These are phyloP conservation scores for Poeciliopsis paucimaculata DNA, from an alignment of 2,797 vertebrate genomes.

Conservation along the genomic window DNA sequence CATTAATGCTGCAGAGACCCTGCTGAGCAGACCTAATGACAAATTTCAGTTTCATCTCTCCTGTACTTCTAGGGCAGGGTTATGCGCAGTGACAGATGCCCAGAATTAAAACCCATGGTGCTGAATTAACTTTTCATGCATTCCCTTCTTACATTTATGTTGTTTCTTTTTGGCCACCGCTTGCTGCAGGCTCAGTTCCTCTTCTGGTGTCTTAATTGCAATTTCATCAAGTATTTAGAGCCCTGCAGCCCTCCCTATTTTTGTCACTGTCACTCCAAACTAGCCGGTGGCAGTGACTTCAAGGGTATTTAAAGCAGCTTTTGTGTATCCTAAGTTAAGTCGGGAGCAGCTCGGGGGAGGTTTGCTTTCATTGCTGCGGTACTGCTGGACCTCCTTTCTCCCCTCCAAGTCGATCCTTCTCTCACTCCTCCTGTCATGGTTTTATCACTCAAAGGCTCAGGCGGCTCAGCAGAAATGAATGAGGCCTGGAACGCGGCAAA, in stretches of 20 bases:
- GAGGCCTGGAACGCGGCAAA: constrained; percentile 37
- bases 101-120: constrained; percentile 56
- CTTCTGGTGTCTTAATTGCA: constrained; percentile 74
- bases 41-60: constrained; percentile 64
- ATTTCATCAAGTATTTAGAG: constrained; percentile 79
- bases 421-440: constrained; percentile 62
- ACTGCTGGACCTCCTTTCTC: constrained; percentile 61
- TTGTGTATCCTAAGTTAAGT: constrained; percentile 78
- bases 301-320: constrained; percentile 74
- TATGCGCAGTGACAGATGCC: constrained; percentile 62
- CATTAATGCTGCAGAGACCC: constrained; percentile 63
- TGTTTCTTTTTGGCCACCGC: constrained; percentile 61
- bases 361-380: constrained; percentile 71
- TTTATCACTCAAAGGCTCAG: constrained; percentile 71
- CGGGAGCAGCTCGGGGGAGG: constrained; percentile 67
- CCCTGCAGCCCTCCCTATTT: constrained; percentile 49
- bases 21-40: constrained; percentile 54
- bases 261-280: constrained; percentile 68
- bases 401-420: constrained; percentile 48
- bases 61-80: constrained; percentile 35
- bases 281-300: constrained; percentile 61
- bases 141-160: constrained; percentile 58
- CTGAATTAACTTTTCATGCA: constrained; percentile 73
- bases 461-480: constrained; percentile 74
- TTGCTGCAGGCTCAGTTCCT: constrained; percentile 51